Evolutionary conservation across 2,888 invertebrate genomes (phyloP), one percentile per base, ranked within the genome.

Genomic region (Lasioglossum pauxillum): DNA sequence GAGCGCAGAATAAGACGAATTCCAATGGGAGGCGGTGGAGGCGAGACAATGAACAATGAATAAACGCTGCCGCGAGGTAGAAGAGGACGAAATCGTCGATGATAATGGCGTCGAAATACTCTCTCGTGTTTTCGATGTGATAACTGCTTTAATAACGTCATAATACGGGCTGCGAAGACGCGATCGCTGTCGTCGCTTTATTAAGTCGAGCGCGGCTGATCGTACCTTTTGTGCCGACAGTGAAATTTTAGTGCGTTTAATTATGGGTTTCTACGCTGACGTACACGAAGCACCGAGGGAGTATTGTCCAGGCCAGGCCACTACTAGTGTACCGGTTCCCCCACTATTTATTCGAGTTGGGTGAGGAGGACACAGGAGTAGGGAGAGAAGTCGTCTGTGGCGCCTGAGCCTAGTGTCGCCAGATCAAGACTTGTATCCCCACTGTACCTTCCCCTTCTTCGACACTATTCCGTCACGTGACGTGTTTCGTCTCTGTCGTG

Each of bases 181-280:
- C 82, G 85, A 85, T 91, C 84, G 84, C 80, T 67, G 82, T 80
- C 85, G 86, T 83, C 88, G 87, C 87, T 93, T 92, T 89, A 92
- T 93, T 91, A 92, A 93, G 90, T 90, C 88, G 90, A 90, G 88
- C 90, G 78, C 53, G 75, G 82, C 78, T 79, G 86, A 90, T 90
- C 90, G 87, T 88, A 87, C 85, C 89, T 90, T 88, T 83, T 86
- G 88, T 82, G 79, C 83, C 87, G 86, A 88, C 90, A 84, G 88
- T 93, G 93, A 91, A 92, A 92, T 91, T 93, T 93, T 93, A 93
- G 90, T 92, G 89, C 92, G 89, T 92, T 93, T 93, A 93, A 93
- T 93, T 93, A 91, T 86, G 91, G 90, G 88, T 88, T 84, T 88
- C 77, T 77, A 49, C 64, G 75, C 72, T 74, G 69, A 80, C 53